phyloP scores from a whole-genome alignment of 2,797 vertebrate genomes.

The Syngnathus rostellatus region DNA sequence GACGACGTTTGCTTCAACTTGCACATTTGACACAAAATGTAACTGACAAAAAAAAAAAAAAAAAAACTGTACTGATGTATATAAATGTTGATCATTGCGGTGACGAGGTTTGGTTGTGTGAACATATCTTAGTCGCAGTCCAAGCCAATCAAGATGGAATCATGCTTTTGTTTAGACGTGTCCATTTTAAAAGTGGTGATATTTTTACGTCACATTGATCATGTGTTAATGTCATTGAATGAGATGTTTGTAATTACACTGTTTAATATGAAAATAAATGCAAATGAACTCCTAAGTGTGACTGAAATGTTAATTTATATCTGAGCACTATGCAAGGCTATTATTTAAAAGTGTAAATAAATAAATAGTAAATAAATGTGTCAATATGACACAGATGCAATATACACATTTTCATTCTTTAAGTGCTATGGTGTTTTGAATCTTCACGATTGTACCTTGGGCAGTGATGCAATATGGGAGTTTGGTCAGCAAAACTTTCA shows the following conservation, averaged over 20 bases:
- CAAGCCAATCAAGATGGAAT: not conserved
- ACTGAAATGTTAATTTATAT: not conserved
- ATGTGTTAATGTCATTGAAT: slow-evolving; percentile 95
- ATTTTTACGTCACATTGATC: slow-evolving; percentile 99
- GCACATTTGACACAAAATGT: slow-evolving; percentile 76
- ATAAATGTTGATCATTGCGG: slow-evolving; percentile 60
- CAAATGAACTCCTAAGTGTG: slow-evolving; percentile 60
- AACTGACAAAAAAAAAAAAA: slow-evolving; percentile 62
- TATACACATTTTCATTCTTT: too few relatives aligned
- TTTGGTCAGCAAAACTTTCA: too few relatives aligned
- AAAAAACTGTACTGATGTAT: slow-evolving; percentile 71
- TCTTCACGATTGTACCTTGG: too few relatives aligned
- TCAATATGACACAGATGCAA: too few relatives aligned
- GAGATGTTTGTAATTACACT: slow-evolving; percentile 98
- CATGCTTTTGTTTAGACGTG: slow-evolving; percentile 86
- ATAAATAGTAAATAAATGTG: too few relatives aligned
- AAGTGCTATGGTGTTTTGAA: too few relatives aligned
- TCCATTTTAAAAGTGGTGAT: slow-evolving; percentile 92
- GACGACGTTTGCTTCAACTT: slow-evolving; percentile 81
- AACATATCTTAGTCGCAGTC: slow-evolving; percentile 71
- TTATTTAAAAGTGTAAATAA: too few relatives aligned
- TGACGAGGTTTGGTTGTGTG: slow-evolving; percentile 71
- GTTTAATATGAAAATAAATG: slow-evolving; percentile 99
- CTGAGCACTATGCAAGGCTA: too few relatives aligned
- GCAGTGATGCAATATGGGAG: too few relatives aligned